Evolutionary conservation across 2,797 vertebrate genomes (phyloP).

Genomic region (Tamandua tetradactyla): DNA sequence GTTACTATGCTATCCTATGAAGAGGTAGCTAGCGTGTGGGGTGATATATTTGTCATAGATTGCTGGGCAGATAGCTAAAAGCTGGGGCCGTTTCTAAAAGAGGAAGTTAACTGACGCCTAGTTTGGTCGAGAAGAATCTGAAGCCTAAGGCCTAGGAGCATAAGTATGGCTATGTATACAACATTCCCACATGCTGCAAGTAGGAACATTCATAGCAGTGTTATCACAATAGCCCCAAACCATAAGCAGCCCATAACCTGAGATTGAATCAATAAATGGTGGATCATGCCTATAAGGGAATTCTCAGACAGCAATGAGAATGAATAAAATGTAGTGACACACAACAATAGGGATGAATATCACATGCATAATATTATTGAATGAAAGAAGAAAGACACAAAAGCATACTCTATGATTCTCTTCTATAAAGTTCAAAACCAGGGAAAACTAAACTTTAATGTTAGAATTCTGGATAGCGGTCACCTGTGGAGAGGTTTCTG

Average conservation of each 20-base stretch:
- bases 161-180: no score
- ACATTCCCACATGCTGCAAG: background rate
- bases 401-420: background rate
- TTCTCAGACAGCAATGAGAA: background rate
- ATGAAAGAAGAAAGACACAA: background rate
- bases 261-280: background rate
- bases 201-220: background rate
- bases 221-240: background rate
- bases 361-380: background rate
- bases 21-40: no score
- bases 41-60: no score
- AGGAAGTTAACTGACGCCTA: no score
- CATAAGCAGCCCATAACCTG: background rate
- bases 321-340: background rate
- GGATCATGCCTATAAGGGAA: rapidly evolving
- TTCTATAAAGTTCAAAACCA: background rate
- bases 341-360: no score
- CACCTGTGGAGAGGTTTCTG: background rate
- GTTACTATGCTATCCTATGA: no score
- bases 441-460: background rate
- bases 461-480: background rate
- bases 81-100: no score
- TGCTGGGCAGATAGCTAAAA: no score
- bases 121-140: no score
- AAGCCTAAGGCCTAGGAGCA: no score